phyloP scores from a whole-genome alignment of 2,113 vertebrate genomes.

The Steatornis caripensis region DNA sequence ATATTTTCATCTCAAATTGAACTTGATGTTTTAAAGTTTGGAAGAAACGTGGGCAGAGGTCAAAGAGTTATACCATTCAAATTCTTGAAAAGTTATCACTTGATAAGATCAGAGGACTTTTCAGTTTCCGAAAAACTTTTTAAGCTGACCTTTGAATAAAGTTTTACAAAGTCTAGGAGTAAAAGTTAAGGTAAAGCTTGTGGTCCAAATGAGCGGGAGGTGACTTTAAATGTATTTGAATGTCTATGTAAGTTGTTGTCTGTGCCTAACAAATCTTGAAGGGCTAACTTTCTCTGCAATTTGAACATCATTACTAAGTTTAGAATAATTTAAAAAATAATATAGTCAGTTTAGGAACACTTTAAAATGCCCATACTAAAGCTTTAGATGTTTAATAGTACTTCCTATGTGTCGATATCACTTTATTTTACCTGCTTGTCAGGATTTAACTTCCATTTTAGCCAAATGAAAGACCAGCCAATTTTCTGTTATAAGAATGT shows the following conservation, averaged over 20 bases:
- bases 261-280: background rate
- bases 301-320: background rate
- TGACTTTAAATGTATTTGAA: background rate
- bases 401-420: background rate
- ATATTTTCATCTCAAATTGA: background rate
- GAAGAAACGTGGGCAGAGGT: background rate
- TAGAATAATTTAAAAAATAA: background rate
- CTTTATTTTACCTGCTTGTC: background rate
- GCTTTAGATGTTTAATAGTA: background rate
- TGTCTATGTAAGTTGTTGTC: background rate
- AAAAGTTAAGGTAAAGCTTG: background rate
- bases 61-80: background rate
- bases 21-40: background rate
- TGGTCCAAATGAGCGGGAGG: background rate
- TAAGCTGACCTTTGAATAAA: background rate
- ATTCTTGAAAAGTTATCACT: background rate
- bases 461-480: background rate
- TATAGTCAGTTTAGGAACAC: background rate
- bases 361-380: background rate
- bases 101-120: background rate
- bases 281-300: background rate
- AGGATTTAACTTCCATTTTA: background rate
- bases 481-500: background rate
- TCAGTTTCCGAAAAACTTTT: background rate
- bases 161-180: background rate